Conservation (phyloP, 2,797 vertebrate species). For the Staurois parvus region DNA sequence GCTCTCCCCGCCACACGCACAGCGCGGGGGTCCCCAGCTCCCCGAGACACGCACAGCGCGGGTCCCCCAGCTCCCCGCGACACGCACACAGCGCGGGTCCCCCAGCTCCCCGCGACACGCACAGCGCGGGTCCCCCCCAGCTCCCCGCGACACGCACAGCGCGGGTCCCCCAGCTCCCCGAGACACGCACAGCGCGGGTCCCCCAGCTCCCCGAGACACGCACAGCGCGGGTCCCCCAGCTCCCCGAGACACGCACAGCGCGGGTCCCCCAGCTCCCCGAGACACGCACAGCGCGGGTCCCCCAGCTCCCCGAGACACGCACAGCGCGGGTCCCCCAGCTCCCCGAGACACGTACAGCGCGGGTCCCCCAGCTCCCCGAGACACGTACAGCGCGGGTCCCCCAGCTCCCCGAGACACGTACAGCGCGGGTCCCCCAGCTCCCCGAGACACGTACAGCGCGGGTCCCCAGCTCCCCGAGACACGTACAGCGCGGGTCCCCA, state of each 20-base stretch:
- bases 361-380: background rate
- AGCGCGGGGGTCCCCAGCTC: background rate
- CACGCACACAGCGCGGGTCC: background rate
- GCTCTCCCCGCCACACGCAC: background rate
- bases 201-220: background rate
- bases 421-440: background rate
- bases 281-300: background rate
- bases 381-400: background rate
- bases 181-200: background rate
- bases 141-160: background rate
- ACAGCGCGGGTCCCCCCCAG: background rate
- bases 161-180: background rate
- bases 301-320: background rate
- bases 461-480: background rate
- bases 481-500: background rate
- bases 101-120: background rate
- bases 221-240: background rate
- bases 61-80: background rate
- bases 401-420: background rate
- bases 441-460: background rate
- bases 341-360: background rate
- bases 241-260: background rate
- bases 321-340: background rate
- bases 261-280: background rate
- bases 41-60: background rate